Evolutionary conservation across 1,140 invertebrate species (phyloP).

Genomic region (Dolichoris vasculosae): DNA sequence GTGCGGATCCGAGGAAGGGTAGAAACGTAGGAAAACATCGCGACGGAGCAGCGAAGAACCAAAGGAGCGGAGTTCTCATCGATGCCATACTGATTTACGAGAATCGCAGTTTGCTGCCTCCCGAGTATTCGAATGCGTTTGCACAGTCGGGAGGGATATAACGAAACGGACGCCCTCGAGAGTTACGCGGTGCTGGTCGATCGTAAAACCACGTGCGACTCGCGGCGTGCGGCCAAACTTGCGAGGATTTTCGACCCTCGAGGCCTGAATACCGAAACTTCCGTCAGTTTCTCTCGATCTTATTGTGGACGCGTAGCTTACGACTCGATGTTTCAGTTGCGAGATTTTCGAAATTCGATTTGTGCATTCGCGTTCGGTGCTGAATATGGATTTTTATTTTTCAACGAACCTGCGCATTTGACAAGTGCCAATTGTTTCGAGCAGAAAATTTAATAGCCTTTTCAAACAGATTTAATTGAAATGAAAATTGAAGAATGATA

Average conservation of each 20-base stretch:
- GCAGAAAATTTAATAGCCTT: too few species aligned
- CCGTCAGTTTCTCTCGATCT: neutral
- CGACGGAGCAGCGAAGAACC: neutral
- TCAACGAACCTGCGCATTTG: too few species aligned
- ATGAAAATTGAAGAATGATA: too few species aligned
- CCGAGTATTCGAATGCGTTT: neutral
- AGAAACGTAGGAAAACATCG: neutral
- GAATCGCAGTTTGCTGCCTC: constrained; percentile 1
- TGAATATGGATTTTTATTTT: too few species aligned
- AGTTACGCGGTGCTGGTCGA: neutral
- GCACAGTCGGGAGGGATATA: neutral
- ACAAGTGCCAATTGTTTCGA: too few species aligned
- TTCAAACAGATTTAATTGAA: too few species aligned
- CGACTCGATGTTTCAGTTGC: too few species aligned
- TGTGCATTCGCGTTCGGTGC: too few species aligned
- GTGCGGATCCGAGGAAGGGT: neutral
- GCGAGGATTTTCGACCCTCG: neutral
- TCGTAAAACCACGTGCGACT: constrained; percentile 26
- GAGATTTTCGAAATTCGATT: too few species aligned
- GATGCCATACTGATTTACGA: constrained; percentile 27
- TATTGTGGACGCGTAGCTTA: neutral
- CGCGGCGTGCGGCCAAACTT: constrained; percentile 12
- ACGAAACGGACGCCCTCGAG: neutral
- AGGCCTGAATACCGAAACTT: neutral
- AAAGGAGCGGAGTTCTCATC: constrained; percentile 17